Evolutionary conservation across 2,113 vertebrate species (phyloP), one percentile per base, ranked within the genome.

Genomic region (Hystrix brachyura): DNA sequence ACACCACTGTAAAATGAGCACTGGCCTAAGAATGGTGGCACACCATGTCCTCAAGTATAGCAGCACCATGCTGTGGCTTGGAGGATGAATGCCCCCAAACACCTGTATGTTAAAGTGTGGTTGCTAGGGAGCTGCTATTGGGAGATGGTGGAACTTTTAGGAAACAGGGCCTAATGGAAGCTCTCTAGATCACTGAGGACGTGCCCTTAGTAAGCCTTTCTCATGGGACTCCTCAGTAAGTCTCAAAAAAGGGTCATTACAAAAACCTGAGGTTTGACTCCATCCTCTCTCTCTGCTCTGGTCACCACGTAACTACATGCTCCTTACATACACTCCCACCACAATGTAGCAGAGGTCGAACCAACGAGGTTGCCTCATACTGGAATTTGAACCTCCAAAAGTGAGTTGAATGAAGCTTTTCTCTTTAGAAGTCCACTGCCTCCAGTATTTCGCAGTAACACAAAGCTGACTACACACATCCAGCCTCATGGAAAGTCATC

Each of bases 1-100:
- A 6, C 8, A 1, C 1, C 7, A 0, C 81, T 18, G 2, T 8
- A 11, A 0, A 2, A 5, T 0, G 32, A 46, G 32, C 5, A 1
- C 3, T 0, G 53, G 18, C 19, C 18, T 43, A 34, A 19, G 51
- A 29, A 3, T n/a, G 2, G 3, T 29, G 32, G 32, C 29, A 4
- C 0, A 4, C 15, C 11, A 0, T 8, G 3, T 53, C 59, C 67
- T 17, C 38, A 38, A 38, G 65, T 0, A 25, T 5, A 27, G 71
- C 21, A 57, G 65, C 53, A 11, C 29, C 19, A 13, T 51, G 29
- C 46, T 3, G 21, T 55, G 48, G 12, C 51, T 86, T 53, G 46
- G 8, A n/a, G 51, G 19, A 4, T 13, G 5, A 67, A 51, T 67
- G 48, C 15, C 6, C 62, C 32, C 4, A 23, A 25, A 38, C 32